Percentiles rank a stretch among this genome's conserved stretches.
Evolutionary conservation across 2,113 vertebrate genomes (phyloP).

Genomic region (Scomber colias): DNA sequence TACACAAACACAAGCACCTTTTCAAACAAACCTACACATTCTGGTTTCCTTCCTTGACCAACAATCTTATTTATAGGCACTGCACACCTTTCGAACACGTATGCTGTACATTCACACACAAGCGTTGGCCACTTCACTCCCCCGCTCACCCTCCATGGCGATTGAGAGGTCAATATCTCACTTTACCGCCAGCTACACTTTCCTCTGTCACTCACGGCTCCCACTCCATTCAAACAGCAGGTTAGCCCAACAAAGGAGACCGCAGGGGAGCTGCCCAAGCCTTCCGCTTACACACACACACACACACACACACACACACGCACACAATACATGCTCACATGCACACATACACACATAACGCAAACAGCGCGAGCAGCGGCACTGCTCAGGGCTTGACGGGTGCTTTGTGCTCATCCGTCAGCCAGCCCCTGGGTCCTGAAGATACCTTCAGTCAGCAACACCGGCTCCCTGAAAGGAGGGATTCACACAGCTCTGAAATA

Average conservation of each 20-base stretch:
- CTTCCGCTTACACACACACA: slow-evolving; percentile 59
- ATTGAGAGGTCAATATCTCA: slow-evolving; percentile 92
- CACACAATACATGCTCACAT: not conserved
- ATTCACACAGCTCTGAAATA: slow-evolving; percentile 89
- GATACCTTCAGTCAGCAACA: slow-evolving; percentile 91
- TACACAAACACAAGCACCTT: not conserved
- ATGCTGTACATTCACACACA: slow-evolving; percentile 38
- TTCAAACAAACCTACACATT: slow-evolving; percentile 13
- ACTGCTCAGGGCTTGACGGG: slow-evolving; percentile 80
- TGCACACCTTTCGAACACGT: slow-evolving; percentile 11
- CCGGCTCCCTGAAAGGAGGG: slow-evolving; percentile 87
- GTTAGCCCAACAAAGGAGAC: slow-evolving; percentile 81
- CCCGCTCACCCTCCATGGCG: slow-evolving; percentile 80
- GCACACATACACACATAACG: slow-evolving; percentile 51
- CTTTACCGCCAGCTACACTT: slow-evolving; percentile 89
- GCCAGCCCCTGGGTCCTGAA: slow-evolving; percentile 91
- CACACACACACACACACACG: slow-evolving; percentile 17
- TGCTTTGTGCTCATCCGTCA: slow-evolving; percentile 95
- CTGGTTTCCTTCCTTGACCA: slow-evolving; percentile 12
- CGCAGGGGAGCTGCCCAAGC: slow-evolving; percentile 79
- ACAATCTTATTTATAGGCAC: slow-evolving; percentile 25
- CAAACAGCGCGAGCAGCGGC: slow-evolving; percentile 44
- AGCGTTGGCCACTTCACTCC: slow-evolving; percentile 38
- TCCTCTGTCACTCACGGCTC: slow-evolving; percentile 83
- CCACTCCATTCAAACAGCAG: slow-evolving; percentile 77